Evolutionary conservation across 2,797 vertebrate genomes (phyloP).

Genomic region (Gymnothorax reevesii): DNA sequence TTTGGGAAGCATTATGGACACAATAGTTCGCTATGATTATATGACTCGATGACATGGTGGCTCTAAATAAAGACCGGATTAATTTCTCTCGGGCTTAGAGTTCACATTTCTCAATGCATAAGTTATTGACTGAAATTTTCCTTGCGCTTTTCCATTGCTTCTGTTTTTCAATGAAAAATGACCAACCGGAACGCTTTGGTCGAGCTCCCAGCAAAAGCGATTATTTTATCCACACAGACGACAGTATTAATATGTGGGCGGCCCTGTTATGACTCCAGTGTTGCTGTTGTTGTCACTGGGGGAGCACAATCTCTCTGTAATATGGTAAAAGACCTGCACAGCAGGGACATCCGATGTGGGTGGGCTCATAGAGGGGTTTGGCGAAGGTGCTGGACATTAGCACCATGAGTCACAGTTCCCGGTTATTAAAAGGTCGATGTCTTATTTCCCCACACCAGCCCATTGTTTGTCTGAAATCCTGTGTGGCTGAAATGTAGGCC

Average conservation of each 20-base stretch:
- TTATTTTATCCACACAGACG: neutral
- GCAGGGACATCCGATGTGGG: neutral
- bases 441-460: neutral
- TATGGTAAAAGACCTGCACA: neutral
- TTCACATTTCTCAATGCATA: neutral
- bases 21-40: slow-evolving; percentile 2
- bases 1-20: neutral
- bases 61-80: neutral
- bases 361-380: neutral
- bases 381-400: neutral
- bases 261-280: neutral
- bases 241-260: neutral
- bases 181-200: neutral
- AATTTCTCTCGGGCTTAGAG: neutral
- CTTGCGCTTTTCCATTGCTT: neutral
- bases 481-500: neutral
- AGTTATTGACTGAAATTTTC: neutral
- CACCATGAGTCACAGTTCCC: neutral
- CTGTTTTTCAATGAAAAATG: neutral
- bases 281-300: neutral
- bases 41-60: neutral
- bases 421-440: neutral
- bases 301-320: neutral
- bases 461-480: neutral
- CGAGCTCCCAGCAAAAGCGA: neutral